Evolutionary conservation across 2,797 vertebrate genomes (phyloP).

Genomic region (Aphelocoma californica): DNA sequence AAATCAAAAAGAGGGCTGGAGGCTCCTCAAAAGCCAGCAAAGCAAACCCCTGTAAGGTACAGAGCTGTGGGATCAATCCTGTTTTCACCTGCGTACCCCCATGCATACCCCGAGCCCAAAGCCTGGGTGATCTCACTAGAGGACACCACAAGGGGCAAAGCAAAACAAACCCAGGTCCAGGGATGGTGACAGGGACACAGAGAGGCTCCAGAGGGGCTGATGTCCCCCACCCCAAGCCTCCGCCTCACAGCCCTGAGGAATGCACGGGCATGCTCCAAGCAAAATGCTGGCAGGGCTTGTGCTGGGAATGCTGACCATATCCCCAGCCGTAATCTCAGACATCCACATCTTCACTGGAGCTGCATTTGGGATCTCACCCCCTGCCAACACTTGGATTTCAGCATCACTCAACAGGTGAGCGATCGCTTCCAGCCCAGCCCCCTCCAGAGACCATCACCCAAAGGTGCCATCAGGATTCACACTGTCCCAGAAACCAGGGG

Average conservation of each 20-base stretch:
- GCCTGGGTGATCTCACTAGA: background rate
- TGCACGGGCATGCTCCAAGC: accelerated
- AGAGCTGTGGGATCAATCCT: background rate
- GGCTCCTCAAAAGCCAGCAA: background rate
- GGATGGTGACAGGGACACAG: background rate
- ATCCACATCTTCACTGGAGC: background rate
- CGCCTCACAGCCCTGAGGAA: background rate
- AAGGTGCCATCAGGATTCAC: background rate
- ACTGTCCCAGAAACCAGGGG: background rate
- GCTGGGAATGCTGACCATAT: background rate
- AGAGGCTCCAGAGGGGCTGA: background rate
- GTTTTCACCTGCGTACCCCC: background rate
- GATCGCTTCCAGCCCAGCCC: background rate
- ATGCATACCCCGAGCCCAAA: background rate
- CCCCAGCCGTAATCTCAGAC: background rate
- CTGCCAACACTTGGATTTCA: background rate
- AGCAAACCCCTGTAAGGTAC: background rate
- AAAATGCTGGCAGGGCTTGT: background rate
- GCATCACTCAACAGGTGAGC: background rate
- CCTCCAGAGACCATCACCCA: background rate
- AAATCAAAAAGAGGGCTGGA: background rate
- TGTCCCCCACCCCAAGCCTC: background rate
- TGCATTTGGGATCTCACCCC: background rate
- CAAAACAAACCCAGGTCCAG: background rate
- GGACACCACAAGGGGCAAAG: background rate